These are phyloP conservation scores for Seira ritae DNA, from an alignment of 2,888 invertebrate genomes.

Conservation along the genomic window DNA sequence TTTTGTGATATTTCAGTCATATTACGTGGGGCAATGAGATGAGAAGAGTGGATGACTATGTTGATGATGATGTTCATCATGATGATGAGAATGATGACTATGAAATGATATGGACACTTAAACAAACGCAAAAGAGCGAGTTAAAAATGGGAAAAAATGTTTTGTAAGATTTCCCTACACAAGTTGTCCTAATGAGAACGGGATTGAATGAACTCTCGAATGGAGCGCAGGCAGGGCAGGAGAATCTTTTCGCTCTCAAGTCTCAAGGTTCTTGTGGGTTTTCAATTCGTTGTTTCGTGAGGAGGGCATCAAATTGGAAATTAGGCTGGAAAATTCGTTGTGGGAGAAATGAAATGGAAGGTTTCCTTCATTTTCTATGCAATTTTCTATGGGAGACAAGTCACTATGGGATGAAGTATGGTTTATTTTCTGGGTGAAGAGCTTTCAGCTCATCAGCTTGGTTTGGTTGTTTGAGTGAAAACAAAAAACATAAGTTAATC, in stretches of 20 bases:
- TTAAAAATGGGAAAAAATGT: neutral
- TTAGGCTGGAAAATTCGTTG: neutral
- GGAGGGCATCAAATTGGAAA: neutral
- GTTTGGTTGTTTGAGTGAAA: constrained; percentile 16
- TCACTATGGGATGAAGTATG: neutral
- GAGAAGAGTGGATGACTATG: no score
- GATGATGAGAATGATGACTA: neutral
- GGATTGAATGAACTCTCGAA: no score
- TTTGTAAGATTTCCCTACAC: neutral
- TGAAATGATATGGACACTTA: neutral
- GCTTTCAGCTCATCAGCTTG: constrained; percentile 36
- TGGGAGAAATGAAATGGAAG: neutral
- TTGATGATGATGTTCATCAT: no score
- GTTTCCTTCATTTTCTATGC: neutral
- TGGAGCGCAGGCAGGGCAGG: neutral
- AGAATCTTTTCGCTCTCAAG: no score
- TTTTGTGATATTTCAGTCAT: neutral
- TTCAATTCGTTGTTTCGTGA: neutral
- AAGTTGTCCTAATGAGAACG: neutral
- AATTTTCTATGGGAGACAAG: neutral
- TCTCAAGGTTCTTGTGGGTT: neutral
- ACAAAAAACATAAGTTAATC: constrained; percentile 47
- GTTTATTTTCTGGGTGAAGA: constrained; percentile 5
- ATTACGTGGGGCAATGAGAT: neutral
- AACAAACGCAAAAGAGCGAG: neutral